Evolutionary conservation across 2,888 invertebrate species (phyloP), one percentile per base, ranked within the genome.

Genomic region (Xanthia togata): DNA sequence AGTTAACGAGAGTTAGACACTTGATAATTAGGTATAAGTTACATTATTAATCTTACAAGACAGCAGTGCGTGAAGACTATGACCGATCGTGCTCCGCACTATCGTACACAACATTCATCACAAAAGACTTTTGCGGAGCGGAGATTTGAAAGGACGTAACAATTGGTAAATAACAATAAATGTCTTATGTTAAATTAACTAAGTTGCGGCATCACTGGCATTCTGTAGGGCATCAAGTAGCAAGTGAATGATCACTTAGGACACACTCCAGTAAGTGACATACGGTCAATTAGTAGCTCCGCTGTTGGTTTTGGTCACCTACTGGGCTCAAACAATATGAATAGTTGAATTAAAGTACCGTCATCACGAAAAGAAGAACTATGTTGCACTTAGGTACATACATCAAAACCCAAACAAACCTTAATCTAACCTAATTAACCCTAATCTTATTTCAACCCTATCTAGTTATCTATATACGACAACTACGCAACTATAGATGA

Each of bases 321-420:
- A 2, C 12, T 47, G 26, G 5, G 23, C 31, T n/a, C 4, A 47
- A 38, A 17, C 4, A 71, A 57, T 5, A 20, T 11, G 12, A 23
- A n/a, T 38, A 38, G 1, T 38, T 20, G 14, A 38, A 69, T 47
- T 4, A 26, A 20, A 68, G 20, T 72, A 76, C 60, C 35, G 17
- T 76, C 1, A 5, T 47, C 2, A 12, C 14, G 1, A 44, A 53
- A 44, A 17, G 2, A 68, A n/a, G 26, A 53, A 9, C 26, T 74
- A 41, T 20, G 4, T 62, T 74, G 41, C 74, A 75, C 75, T 75
- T 35, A 35, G 44, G 20, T 47, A 44, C n/a, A 35, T 75, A 20
- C n/a, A n/a, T n/a, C n/a, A n/a, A n/a, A n/a, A n/a, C n/a, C n/a
- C n/a, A n/a, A n/a, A n/a, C n/a, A n/a, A n/a, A n/a, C n/a, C n/a